Conservation (phyloP, 35 echinoderm and acorn worm genomes). For the Chiridota heheva region DNA sequence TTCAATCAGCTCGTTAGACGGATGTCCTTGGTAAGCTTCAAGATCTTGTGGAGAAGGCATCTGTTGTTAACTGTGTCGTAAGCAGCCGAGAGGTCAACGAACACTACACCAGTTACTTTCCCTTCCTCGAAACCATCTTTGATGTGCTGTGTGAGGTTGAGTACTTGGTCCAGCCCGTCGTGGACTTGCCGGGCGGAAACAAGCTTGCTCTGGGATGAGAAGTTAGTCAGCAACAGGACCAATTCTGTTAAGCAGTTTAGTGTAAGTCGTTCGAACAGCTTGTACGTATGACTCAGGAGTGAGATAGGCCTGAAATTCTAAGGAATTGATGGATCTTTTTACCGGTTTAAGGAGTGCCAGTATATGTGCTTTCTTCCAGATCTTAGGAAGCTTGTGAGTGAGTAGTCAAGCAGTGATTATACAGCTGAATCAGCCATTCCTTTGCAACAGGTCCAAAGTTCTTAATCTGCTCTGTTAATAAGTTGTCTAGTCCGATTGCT, state of each 20-base stretch:
- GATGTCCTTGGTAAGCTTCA: too few species aligned
- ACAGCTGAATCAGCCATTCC: constrained; percentile 38
- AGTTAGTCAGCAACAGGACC: constrained; percentile 26
- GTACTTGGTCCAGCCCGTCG: constrained; percentile 45
- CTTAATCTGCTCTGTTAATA: constrained; percentile 56
- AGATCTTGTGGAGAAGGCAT: constrained; percentile 46
- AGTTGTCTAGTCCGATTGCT: constrained; percentile 37
- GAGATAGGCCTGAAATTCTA: constrained; percentile 68
- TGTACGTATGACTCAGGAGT: constrained; percentile 43
- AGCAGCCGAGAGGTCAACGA: too few species aligned
- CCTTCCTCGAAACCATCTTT: constrained; percentile 58
- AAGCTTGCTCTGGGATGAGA: constrained; percentile 60
- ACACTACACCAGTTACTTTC: constrained; percentile 39
- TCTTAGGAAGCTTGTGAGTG: constrained; percentile 41
- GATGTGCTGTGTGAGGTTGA: constrained; percentile 62
- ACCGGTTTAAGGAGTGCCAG: constrained; percentile 50
- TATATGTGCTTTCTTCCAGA: constrained; percentile 43
- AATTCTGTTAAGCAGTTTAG: constrained; percentile 61
- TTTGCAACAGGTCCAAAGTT: constrained; percentile 36
- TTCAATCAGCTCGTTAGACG: constrained; percentile 47
- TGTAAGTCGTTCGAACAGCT: constrained; percentile 61
- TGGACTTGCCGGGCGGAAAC: constrained; percentile 61
- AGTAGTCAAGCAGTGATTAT: constrained; percentile 24
- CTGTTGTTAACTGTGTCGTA: constrained; percentile 45
- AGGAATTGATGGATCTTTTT: constrained; percentile 37